Base-by-base conservation (phyloP, 2,888 invertebrate genomes). In the Mythimna ferrago region DNA sequence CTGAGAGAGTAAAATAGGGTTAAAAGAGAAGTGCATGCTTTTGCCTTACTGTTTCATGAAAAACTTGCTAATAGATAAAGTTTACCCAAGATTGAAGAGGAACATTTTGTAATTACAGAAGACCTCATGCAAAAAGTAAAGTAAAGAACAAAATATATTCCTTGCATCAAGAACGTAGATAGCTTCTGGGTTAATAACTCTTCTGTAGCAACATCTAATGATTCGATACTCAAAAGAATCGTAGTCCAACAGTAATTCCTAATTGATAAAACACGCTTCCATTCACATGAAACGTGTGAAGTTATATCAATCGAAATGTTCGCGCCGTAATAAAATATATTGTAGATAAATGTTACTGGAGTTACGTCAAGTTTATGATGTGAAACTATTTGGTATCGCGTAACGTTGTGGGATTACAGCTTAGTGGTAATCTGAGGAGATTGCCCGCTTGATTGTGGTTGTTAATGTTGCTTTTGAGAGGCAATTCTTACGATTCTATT, bases 281-380 rank as follows among this genome's bases (percentile, higher is more conserved):
- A 72, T 75, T 71, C 63, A 56, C 14, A 53, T 26, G 3, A 21
- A 74, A 61, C 60, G 71, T 81, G 82, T 78, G 79, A 82, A 82
- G 62, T 76, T 44, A 44, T 68, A 71, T 75, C 44, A 66, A 62
- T 48, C 56, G 60, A 65, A 71, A 66, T 53, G 60, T 63, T 66
- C 26, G 56, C 65, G 65, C 32, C n/a, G 58, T 56, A 16, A 81
- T 81, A 81, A 82, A 78, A 66, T 69, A 63, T 81, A 69, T 57
- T 58, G 41, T 51, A 48, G 32, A 62, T 51, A 48, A 62, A 71
- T 38, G 26, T 70, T 38, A 81, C 35, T 53, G 62, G 11, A n/a
- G 66, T 81, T 68, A 78, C 82, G 21, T 75, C 75, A 82, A 21
- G 2, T 71, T 81, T 81, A 80, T 58, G 57, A 78, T 63, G 66